phyloP scores from a whole-genome alignment of 1,140 invertebrate genomes.

The Drosophila lowei region DNA sequence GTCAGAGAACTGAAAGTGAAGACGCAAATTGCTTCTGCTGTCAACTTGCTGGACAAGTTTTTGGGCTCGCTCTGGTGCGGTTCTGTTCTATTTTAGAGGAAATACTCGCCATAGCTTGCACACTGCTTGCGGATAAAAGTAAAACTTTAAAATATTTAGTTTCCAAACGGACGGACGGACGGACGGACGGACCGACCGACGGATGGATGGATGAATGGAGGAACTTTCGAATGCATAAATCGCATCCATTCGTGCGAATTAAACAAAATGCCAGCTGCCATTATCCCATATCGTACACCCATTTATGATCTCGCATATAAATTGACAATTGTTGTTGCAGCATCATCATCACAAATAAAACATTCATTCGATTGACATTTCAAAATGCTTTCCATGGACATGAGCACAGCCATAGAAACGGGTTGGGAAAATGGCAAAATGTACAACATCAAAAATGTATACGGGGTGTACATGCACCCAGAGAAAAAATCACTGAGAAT shows the following conservation, averaged over 20 bases:
- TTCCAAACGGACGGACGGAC: not conserved
- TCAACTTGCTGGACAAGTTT: constrained; percentile 55
- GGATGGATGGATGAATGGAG: not conserved
- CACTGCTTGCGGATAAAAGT: constrained; percentile 20
- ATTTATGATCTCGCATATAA: constrained; percentile 30
- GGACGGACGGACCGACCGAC: too few species aligned
- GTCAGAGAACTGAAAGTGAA: constrained; percentile 60
- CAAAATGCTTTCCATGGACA: constrained; percentile 64
- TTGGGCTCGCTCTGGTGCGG: not conserved
- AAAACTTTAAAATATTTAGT: constrained; percentile 19
- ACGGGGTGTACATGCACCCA: too few species aligned
- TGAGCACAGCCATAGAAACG: constrained; percentile 25
- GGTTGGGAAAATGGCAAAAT: not conserved
- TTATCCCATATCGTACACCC: constrained; percentile 37
- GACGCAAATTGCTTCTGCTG: constrained; percentile 51
- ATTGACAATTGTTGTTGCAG: constrained; percentile 32
- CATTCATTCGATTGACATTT: constrained; percentile 63
- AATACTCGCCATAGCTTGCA: too few species aligned
- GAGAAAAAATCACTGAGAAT: too few species aligned
- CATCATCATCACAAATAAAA: constrained; percentile 32
- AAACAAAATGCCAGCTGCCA: constrained; percentile 50
- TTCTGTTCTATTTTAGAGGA: constrained; percentile 8
- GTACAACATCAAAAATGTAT: too few species aligned
- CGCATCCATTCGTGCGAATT: constrained; percentile 47
- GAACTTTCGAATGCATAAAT: constrained; percentile 39